Evolutionary conservation across 92 coral and sea anemone genomes (phyloP).

Genomic region (Epizoanthus stellaris): DNA sequence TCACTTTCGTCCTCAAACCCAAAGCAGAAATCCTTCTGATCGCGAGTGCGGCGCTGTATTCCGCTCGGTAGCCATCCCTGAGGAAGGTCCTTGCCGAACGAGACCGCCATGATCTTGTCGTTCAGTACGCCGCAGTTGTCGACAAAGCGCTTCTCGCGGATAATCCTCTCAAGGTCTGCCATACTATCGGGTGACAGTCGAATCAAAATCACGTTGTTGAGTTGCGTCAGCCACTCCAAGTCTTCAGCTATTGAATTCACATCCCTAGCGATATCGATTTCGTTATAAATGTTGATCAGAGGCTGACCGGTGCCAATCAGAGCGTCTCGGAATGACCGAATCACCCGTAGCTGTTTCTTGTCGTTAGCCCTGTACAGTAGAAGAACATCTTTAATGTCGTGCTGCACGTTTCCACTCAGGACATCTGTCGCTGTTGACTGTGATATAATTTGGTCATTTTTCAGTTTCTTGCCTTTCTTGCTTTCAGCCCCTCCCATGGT

Average conservation of each 20-base stretch:
- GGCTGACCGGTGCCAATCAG: conserved; percentile 42
- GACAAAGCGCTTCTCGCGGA: conserved; percentile 70
- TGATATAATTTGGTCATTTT: background rate
- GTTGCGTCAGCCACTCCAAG: conserved; percentile 72
- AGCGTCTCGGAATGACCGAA: conserved; percentile 82
- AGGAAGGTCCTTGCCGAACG: conserved; percentile 78
- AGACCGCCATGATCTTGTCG: conserved; percentile 76
- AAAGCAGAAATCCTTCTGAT: conserved; percentile 69
- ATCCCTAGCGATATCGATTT: conserved; percentile 13
- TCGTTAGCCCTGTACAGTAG: conserved; percentile 75
- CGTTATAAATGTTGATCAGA: conserved; percentile 5
- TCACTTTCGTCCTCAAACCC: conserved; percentile 67
- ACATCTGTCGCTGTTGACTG: background rate
- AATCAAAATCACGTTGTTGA: conserved; percentile 79
- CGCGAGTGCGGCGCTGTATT: conserved; percentile 39
- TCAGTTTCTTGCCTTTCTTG: background rate
- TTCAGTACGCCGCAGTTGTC: conserved; percentile 76
- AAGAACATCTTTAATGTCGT: conserved; percentile 58
- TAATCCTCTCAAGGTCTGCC: conserved; percentile 47
- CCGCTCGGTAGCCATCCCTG: conserved; percentile 86
- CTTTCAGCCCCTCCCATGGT: conserved; percentile 38
- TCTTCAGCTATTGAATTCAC: conserved; percentile 33
- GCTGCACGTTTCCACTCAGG: background rate
- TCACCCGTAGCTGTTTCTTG: conserved; percentile 58
- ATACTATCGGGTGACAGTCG: conserved; percentile 83